These are phyloP conservation scores for Drosophila nigricruria DNA, from an alignment of 2,888 invertebrate species.

Conservation along the genomic window DNA sequence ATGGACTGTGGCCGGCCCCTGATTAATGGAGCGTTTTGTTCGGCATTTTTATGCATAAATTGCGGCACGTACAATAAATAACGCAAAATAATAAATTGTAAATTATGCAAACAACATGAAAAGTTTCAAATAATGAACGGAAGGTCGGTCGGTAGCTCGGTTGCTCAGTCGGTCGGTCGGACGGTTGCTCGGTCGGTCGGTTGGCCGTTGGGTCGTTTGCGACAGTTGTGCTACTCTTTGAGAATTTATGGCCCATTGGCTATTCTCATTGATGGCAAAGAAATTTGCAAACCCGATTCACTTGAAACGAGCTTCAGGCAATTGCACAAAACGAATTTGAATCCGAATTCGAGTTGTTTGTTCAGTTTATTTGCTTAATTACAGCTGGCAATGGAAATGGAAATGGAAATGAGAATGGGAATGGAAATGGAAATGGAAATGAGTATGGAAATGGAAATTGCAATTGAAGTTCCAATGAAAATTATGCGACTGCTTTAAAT, in stretches of 20 bases:
- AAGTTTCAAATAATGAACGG: constrained; percentile 69
- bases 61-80: constrained; percentile 76
- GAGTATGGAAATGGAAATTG: constrained; percentile 37
- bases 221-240: constrained; percentile 46
- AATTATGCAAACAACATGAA: constrained; percentile 77
- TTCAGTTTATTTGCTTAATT: constrained; percentile 47
- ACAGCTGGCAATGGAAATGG: constrained; percentile 18
- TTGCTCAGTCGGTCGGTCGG: not conserved
- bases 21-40: constrained; percentile 79
- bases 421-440: constrained; percentile 20
- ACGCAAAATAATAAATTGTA: constrained; percentile 78
- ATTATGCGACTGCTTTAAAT: constrained; percentile 25
- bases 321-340: constrained; percentile 42
- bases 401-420: constrained; percentile 35
- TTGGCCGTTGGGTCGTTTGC: constrained; percentile 8
- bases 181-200: constrained; percentile 35
- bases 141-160: constrained; percentile 49
- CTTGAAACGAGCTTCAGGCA: constrained; percentile 51
- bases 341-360: constrained; percentile 26
- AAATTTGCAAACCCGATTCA: constrained; percentile 75
- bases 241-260: constrained; percentile 59
- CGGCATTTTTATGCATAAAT: constrained; percentile 73
- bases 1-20: constrained; percentile 48
- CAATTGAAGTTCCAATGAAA: constrained; percentile 52
- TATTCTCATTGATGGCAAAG: constrained; percentile 61